Evolutionary conservation across 2,797 vertebrate genomes (phyloP).

Genomic region (Echiichthys vipera): DNA sequence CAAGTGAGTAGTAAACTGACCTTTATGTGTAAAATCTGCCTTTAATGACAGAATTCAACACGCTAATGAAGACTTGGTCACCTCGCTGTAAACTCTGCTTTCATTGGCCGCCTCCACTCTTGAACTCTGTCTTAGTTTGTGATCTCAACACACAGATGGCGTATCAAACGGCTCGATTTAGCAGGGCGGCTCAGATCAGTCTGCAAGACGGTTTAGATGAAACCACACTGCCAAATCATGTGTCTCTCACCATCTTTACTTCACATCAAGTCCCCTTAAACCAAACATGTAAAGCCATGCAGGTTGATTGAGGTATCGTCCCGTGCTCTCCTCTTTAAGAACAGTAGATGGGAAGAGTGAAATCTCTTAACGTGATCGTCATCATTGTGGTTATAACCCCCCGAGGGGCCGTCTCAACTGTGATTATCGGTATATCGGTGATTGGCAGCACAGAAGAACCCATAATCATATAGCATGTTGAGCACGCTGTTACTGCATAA

Average conservation of each 20-base stretch:
- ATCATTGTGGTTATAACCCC: constrained; percentile 59
- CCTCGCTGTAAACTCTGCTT: constrained; percentile 34
- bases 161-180: constrained; percentile 45
- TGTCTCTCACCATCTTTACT: constrained; percentile 4
- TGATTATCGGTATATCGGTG: constrained; percentile 63
- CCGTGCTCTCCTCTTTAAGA: neutral
- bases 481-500: constrained; percentile 10
- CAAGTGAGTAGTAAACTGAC: neutral
- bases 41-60: neutral
- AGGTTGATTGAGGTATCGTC: constrained; percentile 1
- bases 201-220: neutral
- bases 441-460: constrained; percentile 50
- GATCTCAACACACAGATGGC: constrained; percentile 45
- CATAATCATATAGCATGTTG: constrained; percentile 40
- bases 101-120: constrained; percentile 26
- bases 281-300: neutral
- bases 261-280: neutral
- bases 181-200: constrained; percentile 1
- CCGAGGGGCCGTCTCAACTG: constrained; percentile 50
- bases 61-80: constrained; percentile 3
- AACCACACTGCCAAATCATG: neutral
- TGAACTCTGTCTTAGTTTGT: constrained; percentile 24
- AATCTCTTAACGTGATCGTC: constrained; percentile 48
- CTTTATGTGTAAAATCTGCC: neutral
- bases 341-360: constrained; percentile 26